Percentiles rank a stretch among this genome's conserved stretches.
Evolutionary conservation across 2,113 vertebrate genomes (phyloP).

Genomic region (Hydrolagus affinis): DNA sequence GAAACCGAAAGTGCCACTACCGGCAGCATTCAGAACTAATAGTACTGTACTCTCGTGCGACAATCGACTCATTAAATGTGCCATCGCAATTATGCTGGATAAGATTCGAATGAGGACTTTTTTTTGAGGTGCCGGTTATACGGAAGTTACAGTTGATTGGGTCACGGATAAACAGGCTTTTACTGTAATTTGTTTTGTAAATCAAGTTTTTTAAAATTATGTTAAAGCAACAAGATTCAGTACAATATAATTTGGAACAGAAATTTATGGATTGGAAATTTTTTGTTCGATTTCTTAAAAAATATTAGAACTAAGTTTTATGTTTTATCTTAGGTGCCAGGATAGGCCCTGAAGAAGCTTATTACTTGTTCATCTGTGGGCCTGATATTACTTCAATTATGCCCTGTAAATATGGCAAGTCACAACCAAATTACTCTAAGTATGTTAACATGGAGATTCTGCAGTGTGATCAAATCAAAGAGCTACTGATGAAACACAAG

Average conservation of each 20-base stretch:
- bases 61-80: too few species aligned
- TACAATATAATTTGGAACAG: too few species aligned
- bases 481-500: constrained; percentile 75
- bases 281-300: not conserved
- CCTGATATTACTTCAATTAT: constrained; percentile 86
- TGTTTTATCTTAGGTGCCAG: constrained; percentile 64
- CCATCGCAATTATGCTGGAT: too few species aligned
- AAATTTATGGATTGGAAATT: not conserved
- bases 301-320: constrained; percentile 21
- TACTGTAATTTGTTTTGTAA: too few species aligned
- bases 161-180: too few species aligned
- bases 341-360: constrained; percentile 79
- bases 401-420: constrained; percentile 88
- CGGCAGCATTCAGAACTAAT: too few species aligned
- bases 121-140: too few species aligned
- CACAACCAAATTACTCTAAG: constrained; percentile 63
- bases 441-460: constrained; percentile 81
- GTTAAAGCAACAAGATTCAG: not conserved
- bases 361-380: constrained; percentile 79
- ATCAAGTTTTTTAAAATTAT: not conserved
- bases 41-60: too few species aligned
- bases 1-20: too few species aligned
- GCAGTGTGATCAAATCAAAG: constrained; percentile 71
- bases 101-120: too few species aligned
- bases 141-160: too few species aligned